Conservation (phyloP, 2,888 invertebrate species). For the Linyphia triangularis region DNA sequence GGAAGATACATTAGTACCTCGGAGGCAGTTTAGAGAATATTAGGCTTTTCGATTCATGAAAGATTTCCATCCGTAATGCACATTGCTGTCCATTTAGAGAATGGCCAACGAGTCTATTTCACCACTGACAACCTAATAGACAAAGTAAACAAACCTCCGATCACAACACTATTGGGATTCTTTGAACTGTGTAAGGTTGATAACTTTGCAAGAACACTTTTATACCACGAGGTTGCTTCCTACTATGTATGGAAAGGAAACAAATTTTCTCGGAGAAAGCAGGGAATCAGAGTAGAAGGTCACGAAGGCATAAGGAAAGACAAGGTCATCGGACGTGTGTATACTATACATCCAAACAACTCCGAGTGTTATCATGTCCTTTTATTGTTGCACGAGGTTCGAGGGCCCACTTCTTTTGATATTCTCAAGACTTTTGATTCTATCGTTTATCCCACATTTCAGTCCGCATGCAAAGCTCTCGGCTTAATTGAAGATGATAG, state of each 20-base stretch:
- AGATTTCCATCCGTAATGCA: neutral
- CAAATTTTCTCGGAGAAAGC: constrained; percentile 74
- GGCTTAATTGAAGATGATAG: constrained; percentile 45
- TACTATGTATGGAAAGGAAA: neutral
- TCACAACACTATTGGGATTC: neutral
- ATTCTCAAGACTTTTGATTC: too few relatives aligned
- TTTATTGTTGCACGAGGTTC: neutral
- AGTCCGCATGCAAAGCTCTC: neutral
- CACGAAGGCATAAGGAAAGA: neutral
- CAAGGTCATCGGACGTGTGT: neutral
- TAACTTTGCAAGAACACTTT: neutral
- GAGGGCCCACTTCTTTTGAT: too few relatives aligned
- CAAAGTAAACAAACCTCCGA: neutral
- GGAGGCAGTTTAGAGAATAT: constrained; percentile 78
- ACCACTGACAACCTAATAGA: neutral
- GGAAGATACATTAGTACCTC: constrained; percentile 72
- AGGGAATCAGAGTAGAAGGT: too few relatives aligned
- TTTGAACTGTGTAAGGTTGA: neutral
- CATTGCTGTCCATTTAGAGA: neutral
- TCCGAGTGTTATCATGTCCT: constrained; percentile 14
- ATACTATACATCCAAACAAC: constrained; percentile 29
- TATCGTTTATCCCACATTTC: constrained; percentile 3
- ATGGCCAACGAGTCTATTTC: neutral
- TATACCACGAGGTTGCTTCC: neutral
- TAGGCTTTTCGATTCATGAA: constrained; percentile 55